A percentile compares a stretch with the other conserved stretches of the same genome.
These are phyloP conservation scores for Pomacea canaliculata DNA, from an alignment of 2,888 invertebrate species.

Conservation along the genomic window DNA sequence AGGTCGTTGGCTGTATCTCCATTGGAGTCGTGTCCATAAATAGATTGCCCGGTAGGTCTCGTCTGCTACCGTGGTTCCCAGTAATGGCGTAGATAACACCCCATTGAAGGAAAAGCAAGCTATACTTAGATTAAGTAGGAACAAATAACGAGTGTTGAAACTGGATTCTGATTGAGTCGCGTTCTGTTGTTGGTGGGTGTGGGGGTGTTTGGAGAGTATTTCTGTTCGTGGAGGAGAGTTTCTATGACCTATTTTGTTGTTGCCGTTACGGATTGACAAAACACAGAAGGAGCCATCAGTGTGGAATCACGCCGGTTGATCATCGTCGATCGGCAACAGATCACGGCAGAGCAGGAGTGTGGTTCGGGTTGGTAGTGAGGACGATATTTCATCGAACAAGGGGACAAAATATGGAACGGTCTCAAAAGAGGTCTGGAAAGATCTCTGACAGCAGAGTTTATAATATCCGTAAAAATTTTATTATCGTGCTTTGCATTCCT, in stretches of 20 bases:
- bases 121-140: neutral
- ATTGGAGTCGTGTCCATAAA: constrained; percentile 41
- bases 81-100: constrained; percentile 40
- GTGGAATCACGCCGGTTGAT: constrained; percentile 9
- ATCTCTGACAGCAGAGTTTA: constrained; percentile 24
- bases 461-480: constrained; percentile 20
- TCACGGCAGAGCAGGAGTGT: too few relatives aligned
- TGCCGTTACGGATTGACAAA: constrained; percentile 24
- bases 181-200: too few relatives aligned
- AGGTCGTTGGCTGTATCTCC: constrained; percentile 44
- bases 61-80: constrained; percentile 47
- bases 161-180: too few relatives aligned
- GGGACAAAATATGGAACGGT: constrained; percentile 5
- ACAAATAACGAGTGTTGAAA: neutral
- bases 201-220: too few relatives aligned
- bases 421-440: constrained; percentile 16
- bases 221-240: too few relatives aligned
- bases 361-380: too few relatives aligned
- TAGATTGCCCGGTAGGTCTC: constrained; percentile 40
- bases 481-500: neutral
- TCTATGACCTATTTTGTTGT: neutral
- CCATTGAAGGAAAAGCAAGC: constrained; percentile 40
- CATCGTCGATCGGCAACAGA: too few relatives aligned
- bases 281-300: constrained; percentile 22
- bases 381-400: constrained; percentile 22